Base-by-base conservation (phyloP, 1,140 invertebrate species). In the Pogonognathellus flavescens region DNA sequence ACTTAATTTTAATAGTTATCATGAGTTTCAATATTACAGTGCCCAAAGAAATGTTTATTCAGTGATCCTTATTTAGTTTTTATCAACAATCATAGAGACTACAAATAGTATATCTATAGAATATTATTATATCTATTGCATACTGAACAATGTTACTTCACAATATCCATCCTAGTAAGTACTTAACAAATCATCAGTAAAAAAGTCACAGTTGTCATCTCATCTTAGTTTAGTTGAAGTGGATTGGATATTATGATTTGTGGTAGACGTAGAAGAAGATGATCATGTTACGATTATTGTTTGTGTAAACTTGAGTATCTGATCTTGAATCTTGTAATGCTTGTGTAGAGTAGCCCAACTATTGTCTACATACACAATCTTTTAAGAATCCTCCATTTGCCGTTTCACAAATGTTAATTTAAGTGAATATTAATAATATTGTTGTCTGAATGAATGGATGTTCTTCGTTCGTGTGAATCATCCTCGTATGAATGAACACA, bases 11-110 rank as follows among this genome's bases (percentile, higher is more conserved):
- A 49, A 18, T 76, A 76, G 41, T 76, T 76, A 18, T 50, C 41
- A 76, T n/a, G 70, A 50, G 49, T 76, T 76, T 76, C 25, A 76
- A 41, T 76, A 76, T 25, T 76, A 41, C 70, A 76, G n/a, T 76
- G 16, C 70, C 70, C 70, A 76, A 76, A 76, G 70, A 76, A 76
- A 50, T 76, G 70, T 76, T 76, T 76, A 31, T 50, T 76, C 31
- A 76, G 70, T 76, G 70, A 76, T 76, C 31, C 70, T 41, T 50
- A 57, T 49, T 16, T 31, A 66, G 62, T 66, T 66, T 25, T 6
- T 49, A 50, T 41, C 31, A 41, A 41, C 31, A 41, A 41, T 41
- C 31, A 41, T 41, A 6, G 31, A 41, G 31, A 41, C 31, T 41
- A 41, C 31, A 41, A 41, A 41, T 41, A 41, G 31, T 41, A 41